A percentile compares a stretch with the other conserved stretches of the same genome.
phyloP scores from a whole-genome alignment of 2,113 vertebrate genomes.

The Athene cunicularia region DNA sequence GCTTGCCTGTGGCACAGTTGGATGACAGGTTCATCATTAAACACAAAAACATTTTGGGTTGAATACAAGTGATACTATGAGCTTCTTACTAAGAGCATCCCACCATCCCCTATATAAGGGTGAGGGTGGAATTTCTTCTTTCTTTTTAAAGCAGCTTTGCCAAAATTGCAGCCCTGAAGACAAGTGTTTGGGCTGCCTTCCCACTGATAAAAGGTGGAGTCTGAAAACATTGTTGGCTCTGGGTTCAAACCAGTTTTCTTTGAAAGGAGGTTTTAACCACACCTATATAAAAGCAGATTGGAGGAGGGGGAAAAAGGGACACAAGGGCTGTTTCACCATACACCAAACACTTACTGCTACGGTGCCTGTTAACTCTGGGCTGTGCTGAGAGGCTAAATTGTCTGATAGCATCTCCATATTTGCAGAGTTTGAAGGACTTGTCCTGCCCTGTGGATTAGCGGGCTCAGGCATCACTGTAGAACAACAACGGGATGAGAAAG shows the following conservation, averaged over 20 bases:
- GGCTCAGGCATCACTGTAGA: neutral
- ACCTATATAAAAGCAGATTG: neutral
- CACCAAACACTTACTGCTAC: slow-evolving; percentile 14
- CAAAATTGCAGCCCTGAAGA: neutral
- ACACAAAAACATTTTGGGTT: neutral
- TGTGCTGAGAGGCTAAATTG: neutral
- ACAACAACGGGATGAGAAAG: neutral
- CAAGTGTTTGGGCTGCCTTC: neutral
- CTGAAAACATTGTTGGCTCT: neutral
- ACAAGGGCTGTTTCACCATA: neutral
- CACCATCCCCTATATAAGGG: neutral
- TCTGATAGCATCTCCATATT: fast-evolving
- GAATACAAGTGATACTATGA: fast-evolving
- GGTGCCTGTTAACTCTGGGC: neutral
- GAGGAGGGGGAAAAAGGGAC: neutral
- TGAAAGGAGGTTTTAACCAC: neutral
- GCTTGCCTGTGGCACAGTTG: neutral
- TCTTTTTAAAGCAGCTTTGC: neutral
- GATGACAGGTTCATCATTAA: neutral
- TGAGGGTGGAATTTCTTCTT: too few species aligned
- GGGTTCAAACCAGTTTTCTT: neutral
- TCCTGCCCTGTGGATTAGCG: neutral
- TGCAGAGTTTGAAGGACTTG: neutral
- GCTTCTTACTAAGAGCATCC: neutral
- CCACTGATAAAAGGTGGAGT: neutral